These are phyloP conservation scores for Rutpela maculata DNA, from an alignment of 2,888 invertebrate species.

Conservation along the genomic window DNA sequence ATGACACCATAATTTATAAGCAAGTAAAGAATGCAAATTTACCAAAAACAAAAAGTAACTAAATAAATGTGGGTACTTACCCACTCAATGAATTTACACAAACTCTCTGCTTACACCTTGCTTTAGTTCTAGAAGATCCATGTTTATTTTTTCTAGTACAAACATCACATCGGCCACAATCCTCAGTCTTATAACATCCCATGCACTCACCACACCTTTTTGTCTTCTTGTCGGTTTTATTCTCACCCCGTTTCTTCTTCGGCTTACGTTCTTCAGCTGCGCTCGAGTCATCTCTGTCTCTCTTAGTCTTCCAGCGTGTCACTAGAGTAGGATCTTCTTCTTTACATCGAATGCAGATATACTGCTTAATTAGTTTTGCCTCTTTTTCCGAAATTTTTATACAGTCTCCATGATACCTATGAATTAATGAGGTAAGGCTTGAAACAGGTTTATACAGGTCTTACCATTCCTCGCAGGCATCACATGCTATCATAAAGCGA, in stretches of 20 bases:
- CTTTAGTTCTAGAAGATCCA: slow-evolving; percentile 66
- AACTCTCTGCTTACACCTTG: slow-evolving; percentile 75
- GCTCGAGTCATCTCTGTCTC: slow-evolving; percentile 64
- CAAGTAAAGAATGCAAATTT: too few relatives aligned
- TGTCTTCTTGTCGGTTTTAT: slow-evolving; percentile 72
- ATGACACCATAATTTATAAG: too few relatives aligned
- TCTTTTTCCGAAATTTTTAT: slow-evolving; percentile 96
- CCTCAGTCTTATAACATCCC: slow-evolving; percentile 82
- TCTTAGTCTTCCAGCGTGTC: slow-evolving; percentile 74
- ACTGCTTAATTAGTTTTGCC: slow-evolving; percentile 94
- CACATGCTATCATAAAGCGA: slow-evolving; percentile 98
- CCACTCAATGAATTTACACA: slow-evolving; percentile 73
- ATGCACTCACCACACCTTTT: slow-evolving; percentile 85
- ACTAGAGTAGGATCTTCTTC: slow-evolving; percentile 88
- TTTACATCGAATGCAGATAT: slow-evolving; percentile 91
- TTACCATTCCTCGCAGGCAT: slow-evolving; percentile 97
- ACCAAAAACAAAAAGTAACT: too few relatives aligned
- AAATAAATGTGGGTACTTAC: slow-evolving; percentile 53
- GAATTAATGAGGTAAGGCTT: slow-evolving; percentile 10
- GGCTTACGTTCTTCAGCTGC: slow-evolving; percentile 64
- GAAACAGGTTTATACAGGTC: background rate
- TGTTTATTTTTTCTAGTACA: slow-evolving; percentile 74
- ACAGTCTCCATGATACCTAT: slow-evolving; percentile 94
- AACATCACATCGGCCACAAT: slow-evolving; percentile 83
- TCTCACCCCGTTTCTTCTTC: slow-evolving; percentile 67